These are phyloP conservation scores for Oncopodura yosiiana DNA, from an alignment of 1,140 invertebrate species.

Conservation along the genomic window DNA sequence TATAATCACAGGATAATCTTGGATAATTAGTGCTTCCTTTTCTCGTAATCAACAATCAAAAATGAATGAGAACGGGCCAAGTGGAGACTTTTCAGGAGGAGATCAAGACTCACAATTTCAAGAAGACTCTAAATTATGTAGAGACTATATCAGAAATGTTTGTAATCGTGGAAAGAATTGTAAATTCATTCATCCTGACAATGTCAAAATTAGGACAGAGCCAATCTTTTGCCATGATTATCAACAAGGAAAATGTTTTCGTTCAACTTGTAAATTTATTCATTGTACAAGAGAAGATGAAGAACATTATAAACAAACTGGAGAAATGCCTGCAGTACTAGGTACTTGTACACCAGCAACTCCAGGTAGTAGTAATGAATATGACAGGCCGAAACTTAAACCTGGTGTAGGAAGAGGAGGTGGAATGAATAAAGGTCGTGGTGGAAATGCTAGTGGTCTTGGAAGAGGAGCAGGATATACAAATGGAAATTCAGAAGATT, in stretches of 20 bases:
- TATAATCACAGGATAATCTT: too few relatives aligned
- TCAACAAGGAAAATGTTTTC: conserved; percentile 61
- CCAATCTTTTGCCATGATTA: conserved; percentile 75
- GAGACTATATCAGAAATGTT: conserved; percentile 53
- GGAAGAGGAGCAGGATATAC: neutral
- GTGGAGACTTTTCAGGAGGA: conserved; percentile 4
- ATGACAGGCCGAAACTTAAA: neutral
- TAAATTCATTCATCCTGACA: conserved; percentile 56
- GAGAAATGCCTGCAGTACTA: conserved; percentile 52
- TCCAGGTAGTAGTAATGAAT: neutral
- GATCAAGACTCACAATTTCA: conserved; percentile 14
- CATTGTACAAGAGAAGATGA: conserved; percentile 68
- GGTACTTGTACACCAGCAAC: neutral
- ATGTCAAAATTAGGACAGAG: conserved; percentile 40
- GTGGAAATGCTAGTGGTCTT: neutral
- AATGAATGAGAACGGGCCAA: conserved; percentile 7
- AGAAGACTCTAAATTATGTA: conserved; percentile 42
- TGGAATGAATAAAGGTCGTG: neutral
- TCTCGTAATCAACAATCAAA: neutral
- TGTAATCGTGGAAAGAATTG: conserved; percentile 68
- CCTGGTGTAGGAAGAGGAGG: conserved; percentile 3
- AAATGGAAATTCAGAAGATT: conserved; percentile 33
- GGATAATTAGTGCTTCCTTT: neutral
- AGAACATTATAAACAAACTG: conserved; percentile 58
- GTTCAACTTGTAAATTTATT: conserved; percentile 59